A percentile compares a stretch with the other conserved stretches of the same genome.
Conservation (phyloP, 2,888 invertebrate species). For the Parnassius glacialis region DNA sequence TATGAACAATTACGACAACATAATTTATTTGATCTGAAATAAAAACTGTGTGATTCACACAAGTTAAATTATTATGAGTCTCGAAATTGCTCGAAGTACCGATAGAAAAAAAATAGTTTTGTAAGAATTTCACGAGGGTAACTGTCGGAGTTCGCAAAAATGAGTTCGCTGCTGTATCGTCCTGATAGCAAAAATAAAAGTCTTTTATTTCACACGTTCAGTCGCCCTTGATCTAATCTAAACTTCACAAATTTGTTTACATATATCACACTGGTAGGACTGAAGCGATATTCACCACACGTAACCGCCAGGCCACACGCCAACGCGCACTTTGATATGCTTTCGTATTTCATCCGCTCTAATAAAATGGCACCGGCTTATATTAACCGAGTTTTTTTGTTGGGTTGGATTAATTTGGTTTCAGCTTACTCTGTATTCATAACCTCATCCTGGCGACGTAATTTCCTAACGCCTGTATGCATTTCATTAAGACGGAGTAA, state of each 20-base stretch:
- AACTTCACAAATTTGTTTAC: conserved; percentile 76
- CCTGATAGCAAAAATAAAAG: conserved; percentile 32
- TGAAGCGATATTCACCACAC: conserved; percentile 67
- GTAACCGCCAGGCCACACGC: conserved; percentile 59
- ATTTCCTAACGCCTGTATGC: conserved; percentile 46
- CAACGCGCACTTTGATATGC: conserved; percentile 71
- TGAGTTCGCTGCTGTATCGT: conserved; percentile 35
- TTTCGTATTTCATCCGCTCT: conserved; percentile 51
- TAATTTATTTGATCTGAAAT: too few species aligned
- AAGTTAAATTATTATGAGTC: too few species aligned
- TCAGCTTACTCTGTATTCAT: conserved; percentile 53
- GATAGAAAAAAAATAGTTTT: conserved; percentile 20
- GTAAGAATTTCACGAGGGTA: conserved; percentile 28
- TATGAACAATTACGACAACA: too few species aligned
- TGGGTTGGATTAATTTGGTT: conserved; percentile 66
- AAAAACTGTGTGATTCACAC: too few species aligned
- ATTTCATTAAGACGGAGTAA: conserved; percentile 20
- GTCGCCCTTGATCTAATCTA: conserved; percentile 68
- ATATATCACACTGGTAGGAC: conserved; percentile 54
- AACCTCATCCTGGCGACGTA: conserved; percentile 53
- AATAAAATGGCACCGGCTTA: conserved; percentile 64
- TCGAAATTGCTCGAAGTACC: too few species aligned
- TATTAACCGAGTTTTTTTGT: conserved; percentile 56
- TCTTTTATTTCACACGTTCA: conserved; percentile 59
- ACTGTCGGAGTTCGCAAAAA: conserved; percentile 34